A percentile compares a stretch with the other conserved stretches of the same genome.
Evolutionary conservation across 1,140 invertebrate species (phyloP).

Genomic region (Zaprionus inermis): DNA sequence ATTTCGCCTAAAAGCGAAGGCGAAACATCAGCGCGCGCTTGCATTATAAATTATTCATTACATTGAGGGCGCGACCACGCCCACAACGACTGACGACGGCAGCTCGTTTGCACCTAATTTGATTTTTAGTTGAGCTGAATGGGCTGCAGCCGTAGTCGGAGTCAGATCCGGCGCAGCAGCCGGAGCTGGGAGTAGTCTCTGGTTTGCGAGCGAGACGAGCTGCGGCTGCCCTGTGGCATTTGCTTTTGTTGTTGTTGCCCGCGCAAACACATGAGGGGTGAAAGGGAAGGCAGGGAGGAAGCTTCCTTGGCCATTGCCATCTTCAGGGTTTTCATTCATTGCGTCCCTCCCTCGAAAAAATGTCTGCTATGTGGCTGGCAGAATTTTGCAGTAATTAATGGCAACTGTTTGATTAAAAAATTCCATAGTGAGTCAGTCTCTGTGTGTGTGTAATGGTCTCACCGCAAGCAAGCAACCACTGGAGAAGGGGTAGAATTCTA

Average conservation of each 20-base stretch:
- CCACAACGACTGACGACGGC: conserved; percentile 58
- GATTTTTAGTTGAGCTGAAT: conserved; percentile 79
- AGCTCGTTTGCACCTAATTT: conserved; percentile 82
- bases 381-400: conserved; percentile 83
- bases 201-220: conserved; percentile 23
- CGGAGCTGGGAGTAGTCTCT: conserved; percentile 1
- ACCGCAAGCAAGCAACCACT: neutral
- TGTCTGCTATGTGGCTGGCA: conserved; percentile 80
- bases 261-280: conserved; percentile 28
- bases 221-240: conserved; percentile 66
- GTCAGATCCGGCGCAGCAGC: too few species aligned
- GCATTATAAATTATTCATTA: conserved; percentile 83
- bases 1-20: conserved; percentile 72
- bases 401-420: conserved; percentile 83
- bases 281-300: conserved; percentile 11
- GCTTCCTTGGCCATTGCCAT: conserved; percentile 53
- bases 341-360: conserved; percentile 67
- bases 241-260: conserved; percentile 34
- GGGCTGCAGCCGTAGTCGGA: conserved; percentile 17
- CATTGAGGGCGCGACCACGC: conserved; percentile 45
- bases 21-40: conserved; percentile 44
- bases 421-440: conserved; percentile 55
- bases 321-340: conserved; percentile 72
- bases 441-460: conserved; percentile 8
- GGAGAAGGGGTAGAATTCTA: neutral